Conservation (phyloP, 2,797 vertebrate species). For the Melanotaenia pygmaea region DNA sequence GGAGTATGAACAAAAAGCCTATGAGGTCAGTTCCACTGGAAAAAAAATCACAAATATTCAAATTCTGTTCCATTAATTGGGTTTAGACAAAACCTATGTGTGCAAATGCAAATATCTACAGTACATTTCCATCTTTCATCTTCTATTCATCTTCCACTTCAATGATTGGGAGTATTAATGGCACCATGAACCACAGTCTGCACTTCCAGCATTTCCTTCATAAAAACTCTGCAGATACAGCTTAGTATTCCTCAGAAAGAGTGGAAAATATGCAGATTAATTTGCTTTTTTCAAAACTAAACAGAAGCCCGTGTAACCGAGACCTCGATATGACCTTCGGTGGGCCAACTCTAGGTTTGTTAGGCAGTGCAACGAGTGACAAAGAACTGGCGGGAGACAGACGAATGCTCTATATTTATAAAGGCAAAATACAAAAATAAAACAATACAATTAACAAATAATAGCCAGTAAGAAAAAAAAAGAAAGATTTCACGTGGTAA, state of each 20-base stretch:
- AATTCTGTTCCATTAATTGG: slow-evolving; percentile 2
- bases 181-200: background rate
- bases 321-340: too few species aligned
- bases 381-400: too few species aligned
- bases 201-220: background rate
- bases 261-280: background rate
- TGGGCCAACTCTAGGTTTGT: too few species aligned
- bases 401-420: too few species aligned
- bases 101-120: slow-evolving; percentile 12
- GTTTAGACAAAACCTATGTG: slow-evolving; percentile 15
- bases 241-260: background rate
- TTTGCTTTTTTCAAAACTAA: background rate
- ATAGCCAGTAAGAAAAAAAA: too few species aligned
- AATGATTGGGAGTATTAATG: background rate
- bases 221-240: background rate
- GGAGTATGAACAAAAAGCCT: background rate
- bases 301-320: background rate
- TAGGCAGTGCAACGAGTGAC: too few species aligned
- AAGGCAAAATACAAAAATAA: too few species aligned
- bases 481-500: too few species aligned
- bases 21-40: too few species aligned
- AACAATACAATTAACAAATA: too few species aligned
- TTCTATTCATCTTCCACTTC: background rate
- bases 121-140: background rate
- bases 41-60: background rate